Conservation (phyloP, 2,888 invertebrate genomes). For the Tillus elongatus region DNA sequence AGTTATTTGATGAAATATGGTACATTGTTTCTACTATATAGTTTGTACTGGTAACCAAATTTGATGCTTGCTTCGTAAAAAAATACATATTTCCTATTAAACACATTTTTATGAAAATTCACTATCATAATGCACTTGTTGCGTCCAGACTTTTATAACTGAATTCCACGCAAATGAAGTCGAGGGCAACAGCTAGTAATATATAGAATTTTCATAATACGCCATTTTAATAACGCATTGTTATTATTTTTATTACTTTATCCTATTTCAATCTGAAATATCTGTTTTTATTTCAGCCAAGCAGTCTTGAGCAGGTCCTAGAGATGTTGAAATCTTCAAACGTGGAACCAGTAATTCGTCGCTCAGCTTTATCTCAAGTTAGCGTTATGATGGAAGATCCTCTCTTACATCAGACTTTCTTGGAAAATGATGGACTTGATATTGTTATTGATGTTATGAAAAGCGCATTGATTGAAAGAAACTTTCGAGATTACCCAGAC, state of each 20-base stretch:
- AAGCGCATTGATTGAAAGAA: slow-evolving; percentile 40
- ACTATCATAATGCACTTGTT: too few species aligned
- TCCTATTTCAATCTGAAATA: neutral
- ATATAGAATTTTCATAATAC: too few species aligned
- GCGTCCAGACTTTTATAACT: too few species aligned
- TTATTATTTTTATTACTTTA: slow-evolving; percentile 8
- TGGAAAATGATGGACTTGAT: slow-evolving; percentile 49
- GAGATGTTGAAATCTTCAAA: slow-evolving; percentile 36
- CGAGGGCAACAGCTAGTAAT: too few species aligned
- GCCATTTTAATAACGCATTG: too few species aligned
- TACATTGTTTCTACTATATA: too few species aligned
- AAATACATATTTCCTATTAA: too few species aligned
- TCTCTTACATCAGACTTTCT: slow-evolving; percentile 51
- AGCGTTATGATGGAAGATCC: slow-evolving; percentile 57
- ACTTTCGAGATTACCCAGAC: slow-evolving; percentile 46
- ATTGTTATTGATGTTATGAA: slow-evolving; percentile 44
- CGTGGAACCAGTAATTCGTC: slow-evolving; percentile 56
- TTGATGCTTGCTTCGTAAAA: too few species aligned
- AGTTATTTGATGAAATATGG: too few species aligned
- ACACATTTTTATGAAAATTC: too few species aligned
- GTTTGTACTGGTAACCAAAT: too few species aligned
- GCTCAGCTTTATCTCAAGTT: slow-evolving; percentile 59
- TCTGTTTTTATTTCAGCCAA: slow-evolving; percentile 35
- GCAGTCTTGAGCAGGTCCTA: slow-evolving; percentile 42
- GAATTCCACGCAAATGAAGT: too few species aligned